A percentile compares a stretch with the other conserved stretches of the same genome.
phyloP scores from a whole-genome alignment of 2,888 invertebrate species.

The Amaurobius ferox region DNA sequence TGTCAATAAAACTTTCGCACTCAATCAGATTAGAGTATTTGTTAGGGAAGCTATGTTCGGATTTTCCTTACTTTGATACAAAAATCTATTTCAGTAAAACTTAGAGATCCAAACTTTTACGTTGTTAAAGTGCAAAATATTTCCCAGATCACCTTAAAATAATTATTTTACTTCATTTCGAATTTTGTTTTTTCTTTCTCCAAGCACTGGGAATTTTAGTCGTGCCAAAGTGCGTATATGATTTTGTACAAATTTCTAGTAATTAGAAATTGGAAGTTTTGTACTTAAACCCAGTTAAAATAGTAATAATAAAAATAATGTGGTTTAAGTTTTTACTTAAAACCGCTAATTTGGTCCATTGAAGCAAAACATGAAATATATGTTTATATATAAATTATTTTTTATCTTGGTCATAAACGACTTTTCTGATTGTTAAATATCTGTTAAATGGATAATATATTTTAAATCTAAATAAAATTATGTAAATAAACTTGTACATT shows the following conservation, averaged over 20 bases:
- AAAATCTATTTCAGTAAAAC: neutral
- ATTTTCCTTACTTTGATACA: neutral
- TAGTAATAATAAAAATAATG: neutral
- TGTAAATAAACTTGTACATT: constrained; percentile 4
- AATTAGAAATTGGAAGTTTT: neutral
- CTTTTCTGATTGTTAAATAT: constrained; percentile 3
- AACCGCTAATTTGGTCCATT: neutral
- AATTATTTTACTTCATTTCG: no score
- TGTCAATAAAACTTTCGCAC: no score
- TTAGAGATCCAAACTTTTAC: neutral
- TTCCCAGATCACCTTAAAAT: neutral
- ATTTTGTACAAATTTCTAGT: neutral
- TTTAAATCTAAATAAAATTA: neutral
- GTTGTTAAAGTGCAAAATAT: neutral
- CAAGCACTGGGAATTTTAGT: neutral
- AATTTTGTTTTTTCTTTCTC: neutral
- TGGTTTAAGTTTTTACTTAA: neutral
- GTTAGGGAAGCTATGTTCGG: neutral
- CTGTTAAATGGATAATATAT: neutral
- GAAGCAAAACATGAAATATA: neutral
- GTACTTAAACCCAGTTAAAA: neutral
- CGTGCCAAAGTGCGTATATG: no score
- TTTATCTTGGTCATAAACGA: neutral
- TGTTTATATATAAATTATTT: neutral
- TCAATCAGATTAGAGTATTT: neutral